These are phyloP conservation scores for Drosophila siamana DNA, from an alignment of 2,888 invertebrate species.

Conservation along the genomic window DNA sequence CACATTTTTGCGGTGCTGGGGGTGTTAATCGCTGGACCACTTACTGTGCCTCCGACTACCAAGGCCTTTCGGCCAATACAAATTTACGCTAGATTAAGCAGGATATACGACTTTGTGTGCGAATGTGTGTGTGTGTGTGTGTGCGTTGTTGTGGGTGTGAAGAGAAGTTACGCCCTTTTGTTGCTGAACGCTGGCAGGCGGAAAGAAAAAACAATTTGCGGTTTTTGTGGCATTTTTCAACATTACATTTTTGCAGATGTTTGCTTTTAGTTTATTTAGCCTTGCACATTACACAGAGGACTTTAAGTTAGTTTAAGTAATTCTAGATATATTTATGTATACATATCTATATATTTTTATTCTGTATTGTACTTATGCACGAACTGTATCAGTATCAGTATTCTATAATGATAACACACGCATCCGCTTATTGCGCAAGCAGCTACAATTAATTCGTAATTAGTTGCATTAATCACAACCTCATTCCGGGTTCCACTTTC, in stretches of 20 bases:
- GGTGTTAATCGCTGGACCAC: constrained; percentile 72
- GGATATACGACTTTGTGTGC: constrained; percentile 42
- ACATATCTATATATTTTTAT: constrained; percentile 26
- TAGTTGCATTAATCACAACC: constrained; percentile 36
- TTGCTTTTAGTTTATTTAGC: constrained; percentile 69
- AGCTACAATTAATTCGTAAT: constrained; percentile 52
- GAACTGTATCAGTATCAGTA: constrained; percentile 44
- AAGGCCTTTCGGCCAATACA: constrained; percentile 63
- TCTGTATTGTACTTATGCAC: constrained; percentile 64
- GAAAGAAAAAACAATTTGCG: constrained; percentile 61
- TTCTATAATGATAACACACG: constrained; percentile 48
- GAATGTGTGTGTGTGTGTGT: constrained; percentile 10
- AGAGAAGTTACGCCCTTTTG: constrained; percentile 48
- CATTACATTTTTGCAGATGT: constrained; percentile 50
- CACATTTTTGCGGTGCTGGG: constrained; percentile 49
- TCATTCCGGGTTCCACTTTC: constrained; percentile 23
- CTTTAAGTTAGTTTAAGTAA: constrained; percentile 65
- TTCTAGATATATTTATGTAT: constrained; percentile 35
- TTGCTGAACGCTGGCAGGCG: constrained; percentile 41
- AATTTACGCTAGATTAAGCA: constrained; percentile 78
- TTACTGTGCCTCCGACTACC: constrained; percentile 30
- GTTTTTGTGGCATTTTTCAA: constrained; percentile 77
- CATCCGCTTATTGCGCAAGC: constrained; percentile 18
- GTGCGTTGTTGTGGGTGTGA: not conserved
- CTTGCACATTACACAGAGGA: constrained; percentile 60